phyloP scores from a whole-genome alignment of 1,140 invertebrate species.

The Macrocentrus cingulum region DNA sequence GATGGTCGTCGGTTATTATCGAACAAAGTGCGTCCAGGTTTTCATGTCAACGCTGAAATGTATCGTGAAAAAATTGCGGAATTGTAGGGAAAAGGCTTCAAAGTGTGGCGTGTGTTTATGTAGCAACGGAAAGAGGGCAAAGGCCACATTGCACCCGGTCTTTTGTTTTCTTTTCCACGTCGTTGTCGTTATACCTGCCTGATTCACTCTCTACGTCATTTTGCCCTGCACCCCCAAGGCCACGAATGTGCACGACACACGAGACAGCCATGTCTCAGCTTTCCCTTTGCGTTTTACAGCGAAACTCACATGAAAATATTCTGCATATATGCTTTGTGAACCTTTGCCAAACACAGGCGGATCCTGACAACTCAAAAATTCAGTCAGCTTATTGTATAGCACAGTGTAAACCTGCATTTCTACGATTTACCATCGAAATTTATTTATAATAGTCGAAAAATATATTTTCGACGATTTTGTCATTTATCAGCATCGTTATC shows the following conservation, averaged over 20 bases:
- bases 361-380: neutral
- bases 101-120: too few relatives aligned
- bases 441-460: too few relatives aligned
- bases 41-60: neutral
- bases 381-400: too few relatives aligned
- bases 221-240: conserved; percentile 1
- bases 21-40: conserved; percentile 10
- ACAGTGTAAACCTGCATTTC: too few relatives aligned
- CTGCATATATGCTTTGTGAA: neutral
- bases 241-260: conserved; percentile 6
- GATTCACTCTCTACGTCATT: neutral
- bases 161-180: conserved; percentile 2
- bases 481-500: too few relatives aligned
- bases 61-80: neutral
- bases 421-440: too few relatives aligned
- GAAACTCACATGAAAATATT: conserved; percentile 9
- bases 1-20: conserved; percentile 19
- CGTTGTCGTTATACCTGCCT: neutral
- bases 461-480: too few relatives aligned
- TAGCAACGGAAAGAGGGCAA: conserved; percentile 11
- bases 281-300: neutral
- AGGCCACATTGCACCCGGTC: neutral
- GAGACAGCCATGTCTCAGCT: neutral
- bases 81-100: neutral
- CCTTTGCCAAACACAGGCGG: neutral